These are phyloP conservation scores for Stichopus chloronotus DNA, from an alignment of 35 echinoderm and acorn worm species.

Conservation along the genomic window DNA sequence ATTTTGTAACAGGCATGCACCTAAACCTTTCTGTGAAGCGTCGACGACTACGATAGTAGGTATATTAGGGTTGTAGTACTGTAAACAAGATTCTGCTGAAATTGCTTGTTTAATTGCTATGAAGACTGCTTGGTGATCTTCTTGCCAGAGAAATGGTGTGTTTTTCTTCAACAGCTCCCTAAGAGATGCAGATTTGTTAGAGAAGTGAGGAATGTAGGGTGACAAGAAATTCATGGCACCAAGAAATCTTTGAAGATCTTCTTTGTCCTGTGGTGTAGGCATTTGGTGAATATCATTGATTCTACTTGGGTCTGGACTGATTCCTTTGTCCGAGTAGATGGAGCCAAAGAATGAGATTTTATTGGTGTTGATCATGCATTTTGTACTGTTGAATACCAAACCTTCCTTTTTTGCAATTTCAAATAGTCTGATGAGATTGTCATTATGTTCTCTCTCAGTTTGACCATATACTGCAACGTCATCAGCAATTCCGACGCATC, in stretches of 20 bases:
- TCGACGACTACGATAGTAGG: slow-evolving; percentile 58
- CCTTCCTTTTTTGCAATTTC: slow-evolving; percentile 48
- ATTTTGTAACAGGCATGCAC: slow-evolving; percentile 66
- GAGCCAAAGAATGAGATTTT: slow-evolving; percentile 64
- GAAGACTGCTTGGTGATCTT: slow-evolving; percentile 61
- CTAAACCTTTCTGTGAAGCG: slow-evolving; percentile 66
- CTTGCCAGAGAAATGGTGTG: slow-evolving; percentile 63
- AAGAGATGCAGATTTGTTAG: slow-evolving; percentile 48
- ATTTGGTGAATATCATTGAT: slow-evolving; percentile 54
- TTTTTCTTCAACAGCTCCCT: slow-evolving; percentile 60
- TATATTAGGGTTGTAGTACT: slow-evolving; percentile 59
- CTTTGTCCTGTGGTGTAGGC: slow-evolving; percentile 54
- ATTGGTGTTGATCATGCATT: slow-evolving; percentile 71
- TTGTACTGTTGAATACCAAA: slow-evolving; percentile 67
- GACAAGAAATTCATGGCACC: slow-evolving; percentile 47
- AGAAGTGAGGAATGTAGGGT: slow-evolving; percentile 55
- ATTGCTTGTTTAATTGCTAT: slow-evolving; percentile 53
- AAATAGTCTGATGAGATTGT: slow-evolving; percentile 43
- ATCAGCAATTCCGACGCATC: slow-evolving; percentile 75
- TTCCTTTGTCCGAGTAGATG: slow-evolving; percentile 50
- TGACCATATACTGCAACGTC: slow-evolving; percentile 65
- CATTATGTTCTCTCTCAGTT: slow-evolving; percentile 58
- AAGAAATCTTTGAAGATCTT: slow-evolving; percentile 68
- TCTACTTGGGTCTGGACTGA: slow-evolving; percentile 52
- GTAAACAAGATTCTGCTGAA: slow-evolving; percentile 40